These are phyloP conservation scores for Tortricodes alternella DNA, from an alignment of 2,888 invertebrate species.

Conservation along the genomic window DNA sequence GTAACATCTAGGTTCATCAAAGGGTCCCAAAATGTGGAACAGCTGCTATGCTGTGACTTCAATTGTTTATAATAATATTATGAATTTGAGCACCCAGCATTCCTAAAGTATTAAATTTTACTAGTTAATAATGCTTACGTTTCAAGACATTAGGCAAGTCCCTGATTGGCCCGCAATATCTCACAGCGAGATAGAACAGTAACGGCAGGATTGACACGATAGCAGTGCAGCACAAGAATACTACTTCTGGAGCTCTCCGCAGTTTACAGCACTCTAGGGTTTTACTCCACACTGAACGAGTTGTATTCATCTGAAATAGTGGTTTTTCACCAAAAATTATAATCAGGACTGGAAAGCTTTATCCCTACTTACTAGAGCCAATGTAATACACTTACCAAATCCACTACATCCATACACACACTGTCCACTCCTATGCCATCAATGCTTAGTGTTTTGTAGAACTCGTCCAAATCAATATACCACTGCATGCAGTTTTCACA, in stretches of 20 bases:
- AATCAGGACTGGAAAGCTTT: too few species aligned
- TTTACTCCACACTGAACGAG: slow-evolving; percentile 84
- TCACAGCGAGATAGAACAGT: slow-evolving; percentile 82
- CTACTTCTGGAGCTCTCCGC: slow-evolving; percentile 79
- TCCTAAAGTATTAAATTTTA: background rate
- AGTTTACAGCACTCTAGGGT: slow-evolving; percentile 81
- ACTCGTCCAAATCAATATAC: slow-evolving; percentile 80
- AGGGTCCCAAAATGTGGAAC: too few species aligned
- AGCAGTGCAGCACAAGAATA: slow-evolving; percentile 80
- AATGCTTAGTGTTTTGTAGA: slow-evolving; percentile 80
- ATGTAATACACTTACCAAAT: slow-evolving; percentile 80
- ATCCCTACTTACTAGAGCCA: background rate
- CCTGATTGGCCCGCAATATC: slow-evolving; percentile 73
- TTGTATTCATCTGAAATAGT: slow-evolving; percentile 86
- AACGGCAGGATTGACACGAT: slow-evolving; percentile 79
- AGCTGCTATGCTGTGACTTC: too few species aligned
- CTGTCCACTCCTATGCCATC: slow-evolving; percentile 82
- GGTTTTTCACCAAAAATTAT: too few species aligned
- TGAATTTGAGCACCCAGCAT: too few species aligned
- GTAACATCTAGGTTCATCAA: too few species aligned
- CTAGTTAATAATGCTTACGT: slow-evolving; percentile 53
- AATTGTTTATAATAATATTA: too few species aligned
- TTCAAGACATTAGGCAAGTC: slow-evolving; percentile 73
- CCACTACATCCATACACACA: slow-evolving; percentile 87
- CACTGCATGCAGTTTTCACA: slow-evolving; percentile 80